Conservation (phyloP, 2,888 invertebrate species). For the Agrochola circellaris region DNA sequence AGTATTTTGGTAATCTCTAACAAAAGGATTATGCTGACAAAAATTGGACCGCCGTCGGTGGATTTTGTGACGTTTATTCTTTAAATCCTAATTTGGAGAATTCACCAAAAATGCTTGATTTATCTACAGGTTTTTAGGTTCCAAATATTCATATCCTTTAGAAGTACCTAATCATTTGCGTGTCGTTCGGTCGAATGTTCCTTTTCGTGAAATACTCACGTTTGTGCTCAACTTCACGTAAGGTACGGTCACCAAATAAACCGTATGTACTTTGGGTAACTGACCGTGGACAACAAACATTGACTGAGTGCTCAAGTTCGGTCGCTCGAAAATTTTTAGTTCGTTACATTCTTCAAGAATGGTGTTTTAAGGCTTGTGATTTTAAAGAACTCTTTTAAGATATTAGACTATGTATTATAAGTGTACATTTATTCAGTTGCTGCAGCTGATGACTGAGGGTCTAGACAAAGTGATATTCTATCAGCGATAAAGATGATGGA, state of each 20-base stretch:
- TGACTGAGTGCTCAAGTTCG: slow-evolving; percentile 69
- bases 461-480: not conserved
- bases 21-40: not conserved
- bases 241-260: slow-evolving; percentile 78
- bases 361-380: not conserved
- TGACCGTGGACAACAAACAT: slow-evolving; percentile 89
- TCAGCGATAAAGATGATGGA: too few species aligned
- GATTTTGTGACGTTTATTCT: not conserved
- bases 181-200: not conserved
- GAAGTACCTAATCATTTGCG: not conserved
- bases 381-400: not conserved
- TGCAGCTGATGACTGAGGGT: not conserved
- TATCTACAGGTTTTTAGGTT: not conserved
- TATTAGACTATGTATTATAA: not conserved
- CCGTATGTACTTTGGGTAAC: slow-evolving; percentile 85
- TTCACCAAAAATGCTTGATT: not conserved
- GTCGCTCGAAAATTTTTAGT: slow-evolving; percentile 77
- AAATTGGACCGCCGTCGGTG: too few species aligned
- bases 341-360: slow-evolving; percentile 73
- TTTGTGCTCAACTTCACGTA: not conserved
- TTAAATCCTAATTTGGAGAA: too few species aligned
- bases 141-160: not conserved
- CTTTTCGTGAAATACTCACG: not conserved
- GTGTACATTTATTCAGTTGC: not conserved
- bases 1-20: not conserved